phyloP scores from a whole-genome alignment of 2,113 vertebrate species.

The Xiphophorus maculatus region DNA sequence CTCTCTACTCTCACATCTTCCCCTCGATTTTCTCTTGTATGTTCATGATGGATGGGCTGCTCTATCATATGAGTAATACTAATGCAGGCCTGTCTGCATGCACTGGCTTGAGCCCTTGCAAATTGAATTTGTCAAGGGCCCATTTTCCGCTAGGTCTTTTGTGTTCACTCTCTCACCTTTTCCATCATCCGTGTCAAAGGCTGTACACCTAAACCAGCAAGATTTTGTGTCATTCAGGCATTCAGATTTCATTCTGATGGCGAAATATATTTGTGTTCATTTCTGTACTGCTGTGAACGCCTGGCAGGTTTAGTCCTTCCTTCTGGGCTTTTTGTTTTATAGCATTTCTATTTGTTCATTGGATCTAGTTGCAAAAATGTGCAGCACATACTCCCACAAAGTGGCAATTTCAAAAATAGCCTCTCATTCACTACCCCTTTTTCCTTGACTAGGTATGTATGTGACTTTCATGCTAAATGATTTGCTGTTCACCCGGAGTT shows the following conservation, averaged over 20 bases:
- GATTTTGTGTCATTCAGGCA: conserved; percentile 40
- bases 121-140: conserved; percentile 70
- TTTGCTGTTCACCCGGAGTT: conserved; percentile 32
- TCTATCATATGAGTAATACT: conserved; percentile 73
- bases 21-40: conserved; percentile 33
- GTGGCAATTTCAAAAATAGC: conserved; percentile 46
- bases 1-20: conserved; percentile 28
- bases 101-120: conserved; percentile 52
- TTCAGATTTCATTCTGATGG: conserved; percentile 12
- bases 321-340: background rate
- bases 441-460: conserved; percentile 29
- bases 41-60: conserved; percentile 62
- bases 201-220: conserved; percentile 27
- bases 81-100: conserved; percentile 66
- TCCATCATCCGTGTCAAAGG: conserved; percentile 28
- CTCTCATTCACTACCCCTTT: conserved; percentile 32
- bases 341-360: conserved; percentile 16
- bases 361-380: conserved; percentile 36
- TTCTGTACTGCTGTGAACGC: background rate
- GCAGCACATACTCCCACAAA: conserved; percentile 35
- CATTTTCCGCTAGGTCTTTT: conserved; percentile 2
- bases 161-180: conserved; percentile 43
- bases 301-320: background rate
- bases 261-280: background rate
- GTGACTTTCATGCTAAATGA: conserved; percentile 53